Conservation (phyloP, 2,888 invertebrate species). For the Rhyacophila evoluta region DNA sequence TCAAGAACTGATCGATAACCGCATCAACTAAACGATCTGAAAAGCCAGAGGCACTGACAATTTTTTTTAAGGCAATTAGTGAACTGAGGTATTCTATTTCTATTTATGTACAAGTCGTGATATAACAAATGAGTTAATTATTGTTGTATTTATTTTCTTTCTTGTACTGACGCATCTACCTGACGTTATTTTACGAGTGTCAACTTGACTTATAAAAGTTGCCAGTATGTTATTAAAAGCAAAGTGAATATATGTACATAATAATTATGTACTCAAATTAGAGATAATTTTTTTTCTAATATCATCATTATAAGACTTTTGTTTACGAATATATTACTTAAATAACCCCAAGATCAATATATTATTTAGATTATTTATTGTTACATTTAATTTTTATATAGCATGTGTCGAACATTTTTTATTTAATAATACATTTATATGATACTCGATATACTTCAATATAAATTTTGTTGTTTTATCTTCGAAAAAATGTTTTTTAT, state of each 20-base stretch:
- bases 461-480: slow-evolving; percentile 19
- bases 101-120: background rate
- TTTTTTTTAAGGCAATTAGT: too few relatives aligned
- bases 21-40: background rate
- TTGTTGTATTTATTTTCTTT: background rate
- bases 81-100: background rate
- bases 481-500: background rate
- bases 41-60: background rate
- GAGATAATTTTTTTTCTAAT: too few relatives aligned
- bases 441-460: slow-evolving; percentile 39
- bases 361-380: too few relatives aligned
- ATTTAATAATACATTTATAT: slow-evolving; percentile 34
- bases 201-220: slow-evolving; percentile 20
- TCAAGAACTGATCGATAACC: background rate
- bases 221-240: too few relatives aligned
- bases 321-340: too few relatives aligned
- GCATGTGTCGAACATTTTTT: slow-evolving; percentile 21
- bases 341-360: too few relatives aligned
- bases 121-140: background rate
- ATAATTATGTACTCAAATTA: too few relatives aligned
- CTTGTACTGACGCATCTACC: too few relatives aligned
- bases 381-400: too few relatives aligned
- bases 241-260: too few relatives aligned
- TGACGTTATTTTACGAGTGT: background rate
- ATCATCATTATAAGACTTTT: too few relatives aligned